phyloP scores from a whole-genome alignment of 2,113 vertebrate species.

The Burhinus oedicnemus region DNA sequence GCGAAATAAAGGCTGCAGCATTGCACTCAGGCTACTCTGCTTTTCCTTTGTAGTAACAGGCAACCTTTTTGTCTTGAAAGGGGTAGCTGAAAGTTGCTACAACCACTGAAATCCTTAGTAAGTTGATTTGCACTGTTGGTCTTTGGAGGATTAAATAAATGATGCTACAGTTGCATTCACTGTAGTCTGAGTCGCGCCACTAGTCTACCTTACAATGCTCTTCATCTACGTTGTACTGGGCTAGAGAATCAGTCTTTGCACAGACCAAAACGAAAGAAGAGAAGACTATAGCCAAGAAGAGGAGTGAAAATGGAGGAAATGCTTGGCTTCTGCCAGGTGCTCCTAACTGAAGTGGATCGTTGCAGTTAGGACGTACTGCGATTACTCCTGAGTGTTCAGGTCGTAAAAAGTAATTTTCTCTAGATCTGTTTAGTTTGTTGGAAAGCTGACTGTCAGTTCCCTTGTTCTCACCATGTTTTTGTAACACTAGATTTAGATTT shows the following conservation, averaged over 20 bases:
- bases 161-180: neutral
- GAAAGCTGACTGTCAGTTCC: neutral
- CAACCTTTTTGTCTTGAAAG: neutral
- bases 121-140: neutral
- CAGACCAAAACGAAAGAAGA: neutral
- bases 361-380: rapidly evolving
- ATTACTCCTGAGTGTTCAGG: neutral
- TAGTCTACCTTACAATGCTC: neutral
- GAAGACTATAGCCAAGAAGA: neutral
- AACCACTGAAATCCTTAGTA: rapidly evolving
- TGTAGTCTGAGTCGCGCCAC: neutral
- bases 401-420: neutral
- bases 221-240: rapidly evolving
- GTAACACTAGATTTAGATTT: neutral
- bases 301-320: neutral
- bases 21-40: neutral
- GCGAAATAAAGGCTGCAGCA: neutral
- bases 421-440: neutral
- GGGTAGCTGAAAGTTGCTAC: neutral
- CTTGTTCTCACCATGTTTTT: neutral
- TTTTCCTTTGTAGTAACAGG: neutral
- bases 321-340: neutral
- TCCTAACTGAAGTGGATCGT: neutral
- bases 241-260: neutral
- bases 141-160: neutral